A percentile compares a stretch with the other conserved stretches of the same genome.
Evolutionary conservation across 2,888 invertebrate genomes (phyloP).

Genomic region (Hyposoter dolosus): DNA sequence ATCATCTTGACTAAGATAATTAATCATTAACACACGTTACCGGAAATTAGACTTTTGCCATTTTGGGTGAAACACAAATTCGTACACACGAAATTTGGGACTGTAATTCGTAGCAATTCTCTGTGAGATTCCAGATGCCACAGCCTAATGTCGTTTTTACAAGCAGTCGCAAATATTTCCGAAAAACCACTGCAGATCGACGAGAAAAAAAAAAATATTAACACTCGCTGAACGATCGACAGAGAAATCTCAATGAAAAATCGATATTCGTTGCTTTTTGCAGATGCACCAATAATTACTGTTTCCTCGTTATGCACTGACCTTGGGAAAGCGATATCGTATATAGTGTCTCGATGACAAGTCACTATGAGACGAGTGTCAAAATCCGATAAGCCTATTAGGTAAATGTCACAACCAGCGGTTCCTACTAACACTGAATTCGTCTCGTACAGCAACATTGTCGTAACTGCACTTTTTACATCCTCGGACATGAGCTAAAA

Average conservation of each 20-base stretch:
- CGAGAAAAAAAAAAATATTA: constrained; percentile 2
- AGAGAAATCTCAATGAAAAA: neutral
- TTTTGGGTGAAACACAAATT: constrained; percentile 91
- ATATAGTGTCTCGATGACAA: constrained; percentile 93
- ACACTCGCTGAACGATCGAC: neutral
- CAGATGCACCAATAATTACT: too few species aligned
- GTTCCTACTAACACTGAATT: constrained; percentile 91
- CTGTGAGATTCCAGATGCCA: constrained; percentile 92
- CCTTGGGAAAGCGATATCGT: constrained; percentile 94
- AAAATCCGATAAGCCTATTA: constrained; percentile 89
- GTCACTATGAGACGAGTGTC: constrained; percentile 90
- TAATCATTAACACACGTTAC: constrained; percentile 79
- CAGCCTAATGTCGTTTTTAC: constrained; percentile 93
- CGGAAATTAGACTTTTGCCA: constrained; percentile 93
- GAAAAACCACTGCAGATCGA: constrained; percentile 89
- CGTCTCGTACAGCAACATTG: constrained; percentile 88
- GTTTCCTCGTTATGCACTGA: constrained; percentile 82
- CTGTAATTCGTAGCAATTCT: constrained; percentile 93
- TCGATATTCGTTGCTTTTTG: neutral
- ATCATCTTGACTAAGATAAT: neutral
- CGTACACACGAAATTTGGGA: constrained; percentile 95
- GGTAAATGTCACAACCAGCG: constrained; percentile 92
- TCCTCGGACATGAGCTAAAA: constrained; percentile 86
- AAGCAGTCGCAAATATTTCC: constrained; percentile 94
- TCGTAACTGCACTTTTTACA: constrained; percentile 90